Conservation (phyloP, 2,797 vertebrate genomes). For the Mareca strepera region DNA sequence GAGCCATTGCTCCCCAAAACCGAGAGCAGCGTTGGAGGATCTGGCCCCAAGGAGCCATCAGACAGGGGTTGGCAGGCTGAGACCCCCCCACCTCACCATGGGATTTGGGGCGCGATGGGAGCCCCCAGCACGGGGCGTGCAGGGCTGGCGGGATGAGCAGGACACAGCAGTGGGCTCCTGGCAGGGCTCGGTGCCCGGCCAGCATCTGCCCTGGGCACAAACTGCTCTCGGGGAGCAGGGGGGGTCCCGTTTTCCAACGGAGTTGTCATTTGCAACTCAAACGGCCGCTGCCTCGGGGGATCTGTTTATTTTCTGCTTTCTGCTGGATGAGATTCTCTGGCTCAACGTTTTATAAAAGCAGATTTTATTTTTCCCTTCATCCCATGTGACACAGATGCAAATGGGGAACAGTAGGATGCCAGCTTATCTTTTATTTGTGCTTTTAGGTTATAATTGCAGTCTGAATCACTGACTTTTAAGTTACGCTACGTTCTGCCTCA, state of each 20-base stretch:
- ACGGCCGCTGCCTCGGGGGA: not conserved
- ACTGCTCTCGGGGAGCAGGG: not conserved
- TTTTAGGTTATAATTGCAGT: conserved; percentile 60
- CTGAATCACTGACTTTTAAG: conserved; percentile 48
- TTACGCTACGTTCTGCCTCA: conserved; percentile 53
- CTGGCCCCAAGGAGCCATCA: not conserved
- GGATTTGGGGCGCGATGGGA: not conserved
- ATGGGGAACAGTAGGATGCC: conserved; percentile 48
- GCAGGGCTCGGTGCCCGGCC: accelerated
- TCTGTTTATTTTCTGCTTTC: conserved; percentile 27
- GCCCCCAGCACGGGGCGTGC: accelerated
- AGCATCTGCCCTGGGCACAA: not conserved
- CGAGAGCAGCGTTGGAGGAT: accelerated
- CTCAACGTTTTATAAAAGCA: conserved; percentile 28
- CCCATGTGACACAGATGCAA: conserved; percentile 29
- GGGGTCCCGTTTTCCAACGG: not conserved
- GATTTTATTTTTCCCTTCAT: conserved; percentile 26
- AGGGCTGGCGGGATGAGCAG: accelerated
- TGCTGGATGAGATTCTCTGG: not conserved
- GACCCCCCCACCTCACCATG: not conserved
- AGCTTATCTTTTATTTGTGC: conserved; percentile 49
- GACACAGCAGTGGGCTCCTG: not conserved
- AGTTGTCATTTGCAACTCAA: conserved; percentile 8
- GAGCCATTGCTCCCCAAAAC: not conserved
- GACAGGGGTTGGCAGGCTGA: not conserved